These are phyloP conservation scores for Mythimna lalbum DNA, from an alignment of 2,888 invertebrate species.

Conservation along the genomic window DNA sequence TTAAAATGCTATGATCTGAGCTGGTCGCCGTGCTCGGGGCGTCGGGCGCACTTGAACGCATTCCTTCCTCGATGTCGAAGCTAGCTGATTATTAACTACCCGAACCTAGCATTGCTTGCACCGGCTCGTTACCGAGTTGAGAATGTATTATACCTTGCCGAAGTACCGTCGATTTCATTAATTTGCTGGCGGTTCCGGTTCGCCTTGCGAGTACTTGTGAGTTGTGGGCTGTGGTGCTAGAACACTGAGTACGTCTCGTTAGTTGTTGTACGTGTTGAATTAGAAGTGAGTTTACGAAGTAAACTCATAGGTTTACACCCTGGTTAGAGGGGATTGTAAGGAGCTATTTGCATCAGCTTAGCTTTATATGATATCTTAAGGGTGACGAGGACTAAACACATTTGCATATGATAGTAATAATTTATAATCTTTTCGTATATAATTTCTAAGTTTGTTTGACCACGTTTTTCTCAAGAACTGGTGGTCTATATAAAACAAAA, in stretches of 20 bases:
- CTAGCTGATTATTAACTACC: constrained; percentile 71
- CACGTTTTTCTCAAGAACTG: too few relatives aligned
- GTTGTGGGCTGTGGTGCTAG: constrained; percentile 10
- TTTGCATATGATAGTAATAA: too few relatives aligned
- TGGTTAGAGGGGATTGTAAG: neutral
- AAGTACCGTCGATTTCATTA: constrained; percentile 52
- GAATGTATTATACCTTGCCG: constrained; percentile 31
- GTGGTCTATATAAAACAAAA: too few relatives aligned
- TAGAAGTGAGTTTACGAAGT: neutral
- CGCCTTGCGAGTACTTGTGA: constrained; percentile 30
- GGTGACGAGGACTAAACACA: too few relatives aligned
- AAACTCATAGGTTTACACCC: neutral
- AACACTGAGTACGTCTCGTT: constrained; percentile 12
- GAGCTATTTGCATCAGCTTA: neutral
- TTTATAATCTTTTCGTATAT: too few relatives aligned
- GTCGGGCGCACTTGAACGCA: constrained; percentile 59
- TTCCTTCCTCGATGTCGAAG: constrained; percentile 66
- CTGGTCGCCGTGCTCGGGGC: constrained; percentile 56
- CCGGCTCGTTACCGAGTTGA: constrained; percentile 37
- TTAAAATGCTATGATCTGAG: constrained; percentile 62
- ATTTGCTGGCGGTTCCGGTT: constrained; percentile 44
- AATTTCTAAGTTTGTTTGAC: too few relatives aligned
- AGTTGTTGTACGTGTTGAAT: constrained; percentile 13
- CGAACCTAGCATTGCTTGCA: constrained; percentile 49
- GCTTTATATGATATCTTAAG: too few relatives aligned